phyloP scores from a whole-genome alignment of 2,888 invertebrate genomes.

The Pristionchus japonicus region DNA sequence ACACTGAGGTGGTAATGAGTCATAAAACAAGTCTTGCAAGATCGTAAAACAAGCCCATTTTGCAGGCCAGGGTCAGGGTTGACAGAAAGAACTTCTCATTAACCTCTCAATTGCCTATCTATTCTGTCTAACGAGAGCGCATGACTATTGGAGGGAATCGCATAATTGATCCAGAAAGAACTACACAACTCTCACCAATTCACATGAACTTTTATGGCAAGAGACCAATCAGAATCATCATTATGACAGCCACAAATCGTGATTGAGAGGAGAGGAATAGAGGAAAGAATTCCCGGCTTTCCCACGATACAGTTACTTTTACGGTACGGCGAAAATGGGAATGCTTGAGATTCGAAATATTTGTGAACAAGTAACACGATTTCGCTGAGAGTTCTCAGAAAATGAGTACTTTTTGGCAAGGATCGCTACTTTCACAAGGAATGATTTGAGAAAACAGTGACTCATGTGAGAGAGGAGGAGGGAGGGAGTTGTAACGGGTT shows the following conservation, averaged over 20 bases:
- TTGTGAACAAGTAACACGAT: not conserved
- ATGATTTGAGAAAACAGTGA: not conserved
- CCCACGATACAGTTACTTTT: not conserved
- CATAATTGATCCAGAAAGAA: no score
- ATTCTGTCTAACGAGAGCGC: no score
- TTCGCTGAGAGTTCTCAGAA: not conserved
- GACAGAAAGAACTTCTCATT: no score
- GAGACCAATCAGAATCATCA: not conserved
- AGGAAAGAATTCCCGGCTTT: not conserved
- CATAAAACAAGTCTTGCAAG: not conserved
- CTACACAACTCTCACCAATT: no score
- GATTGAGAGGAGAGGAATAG: not conserved
- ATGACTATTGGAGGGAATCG: no score
- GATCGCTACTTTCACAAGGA: not conserved
- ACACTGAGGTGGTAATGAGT: not conserved
- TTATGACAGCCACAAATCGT: not conserved
- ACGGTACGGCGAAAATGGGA: not conserved
- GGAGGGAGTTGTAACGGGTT: not conserved
- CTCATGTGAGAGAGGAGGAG: not conserved
- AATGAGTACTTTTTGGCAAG: not conserved
- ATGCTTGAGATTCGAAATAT: not conserved
- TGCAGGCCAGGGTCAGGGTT: not conserved
- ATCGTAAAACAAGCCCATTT: not conserved
- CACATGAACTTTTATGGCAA: no score
- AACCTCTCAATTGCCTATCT: no score